Base-by-base conservation (phyloP, 2,113 vertebrate genomes). In the Apaloderma vittatum region DNA sequence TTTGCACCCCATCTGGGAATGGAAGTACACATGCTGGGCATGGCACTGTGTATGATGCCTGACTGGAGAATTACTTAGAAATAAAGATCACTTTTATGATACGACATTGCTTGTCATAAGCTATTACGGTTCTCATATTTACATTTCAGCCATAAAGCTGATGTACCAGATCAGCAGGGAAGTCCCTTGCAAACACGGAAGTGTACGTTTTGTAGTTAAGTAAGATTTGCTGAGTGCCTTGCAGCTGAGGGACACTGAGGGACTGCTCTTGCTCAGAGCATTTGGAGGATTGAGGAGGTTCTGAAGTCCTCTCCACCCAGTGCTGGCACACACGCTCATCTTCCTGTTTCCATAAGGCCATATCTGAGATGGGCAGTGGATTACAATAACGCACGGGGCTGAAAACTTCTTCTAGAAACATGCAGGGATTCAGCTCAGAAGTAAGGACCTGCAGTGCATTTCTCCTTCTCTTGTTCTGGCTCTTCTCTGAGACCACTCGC, bases 61-160 rank as follows among this genome's bases (percentile, higher is more conserved):
- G 8, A 8, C 30, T 23, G 32, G 11, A 10, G 13, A 34, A 20
- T 3, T 15, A 3, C 36, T 32, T 15, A 10, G 26, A 22, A 37
- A 32, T 32, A 27, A 74, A 29, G 5, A 17, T 21, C 1, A 13
- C 3, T 19, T 54, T n/a, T 15, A 9, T 52, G 17, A 32, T 8
- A 21, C 3, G 40, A 1, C 0, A 13, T 7, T 5, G 4, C 3
- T 21, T n/a, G 3, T 26, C 12, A 22, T 22, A 49, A 63, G 24
- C 1, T 9, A 2, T 26, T 22, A 6, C 4, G 19, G 1, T 57
- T 43, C 5, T 11, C 10, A 3, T 40, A 54, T 37, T 79, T 34
- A 43, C 67, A 7, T 19, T 63, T 46, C 36, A 43, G 52, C 9
- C 9, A 37, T 43, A 51, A n/a, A 62, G 21, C 36, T 49, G 11